Base-by-base conservation (phyloP, 2,113 vertebrate species). In the Halichoerus grypus region DNA sequence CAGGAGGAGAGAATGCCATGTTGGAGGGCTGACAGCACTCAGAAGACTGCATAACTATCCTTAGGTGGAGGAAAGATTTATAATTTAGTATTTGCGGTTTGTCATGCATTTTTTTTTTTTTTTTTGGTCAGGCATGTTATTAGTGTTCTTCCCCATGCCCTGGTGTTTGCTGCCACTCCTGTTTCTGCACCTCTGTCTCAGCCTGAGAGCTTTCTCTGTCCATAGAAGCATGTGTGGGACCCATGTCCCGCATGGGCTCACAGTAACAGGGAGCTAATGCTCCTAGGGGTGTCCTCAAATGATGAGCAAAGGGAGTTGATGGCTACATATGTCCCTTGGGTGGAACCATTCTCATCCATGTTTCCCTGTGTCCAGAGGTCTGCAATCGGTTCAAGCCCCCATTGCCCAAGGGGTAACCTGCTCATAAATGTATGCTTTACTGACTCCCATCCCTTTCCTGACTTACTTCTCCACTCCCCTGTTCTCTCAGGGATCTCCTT, bases 381-480 rank as follows among this genome's bases (percentile, higher is more conserved):
- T 51, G 15, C 24, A 19, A 8, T 63, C 24, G 1, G 12, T 36
- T 26, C 18, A 10, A 67, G 26, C 1, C 14, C 18, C 39, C 15
- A 1, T 59, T 36, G 16, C 1, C 15, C 15, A 6, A 3, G 59
- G 36, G 3, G 0, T 21, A 16, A 72, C 0, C 12, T n/a, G 26
- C 18, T 90, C 53, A 57, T 74, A 67, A 80, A 67, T 1, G 1
- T 53, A 24, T 21, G 15, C 39, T 80, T 63, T 77, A 39, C 84
- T 72, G 46, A 87, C 19, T 76, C 91, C 12, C 28, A 46, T 90
- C 5, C 7, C 10, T 88, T 63, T 16, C 21, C 22, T 22, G 0
- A 36, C 22, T 84, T 36, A 22, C 59, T 63, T 87, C 13, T 21
- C 19, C 21, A 63, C 1, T 76, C 12, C 10, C 2, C 10, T 91